Conservation (phyloP, 2,113 vertebrate genomes). For the Chaenocephalus aceratus region DNA sequence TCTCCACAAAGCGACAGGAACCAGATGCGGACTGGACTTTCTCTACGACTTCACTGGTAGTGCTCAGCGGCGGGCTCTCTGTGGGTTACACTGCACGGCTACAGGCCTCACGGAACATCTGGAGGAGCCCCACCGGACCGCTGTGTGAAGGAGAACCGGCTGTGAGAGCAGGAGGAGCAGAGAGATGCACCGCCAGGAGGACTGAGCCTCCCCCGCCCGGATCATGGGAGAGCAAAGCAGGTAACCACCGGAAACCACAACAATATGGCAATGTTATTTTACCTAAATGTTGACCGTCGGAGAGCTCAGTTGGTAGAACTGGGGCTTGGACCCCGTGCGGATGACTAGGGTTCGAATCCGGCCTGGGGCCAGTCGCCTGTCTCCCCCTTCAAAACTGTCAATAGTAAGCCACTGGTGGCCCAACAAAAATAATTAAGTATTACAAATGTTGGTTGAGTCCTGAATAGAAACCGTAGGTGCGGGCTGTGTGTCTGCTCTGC, state of each 20-base stretch:
- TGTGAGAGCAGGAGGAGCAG: background rate
- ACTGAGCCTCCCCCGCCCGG: conserved; percentile 21
- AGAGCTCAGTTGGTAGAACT: too few species aligned
- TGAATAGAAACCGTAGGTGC: too few species aligned
- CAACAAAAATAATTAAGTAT: too few species aligned
- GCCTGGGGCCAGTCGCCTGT: too few species aligned
- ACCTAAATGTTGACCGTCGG: too few species aligned
- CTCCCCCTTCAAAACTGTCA: too few species aligned
- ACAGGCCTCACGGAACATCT: background rate
- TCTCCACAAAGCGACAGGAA: conserved; percentile 39
- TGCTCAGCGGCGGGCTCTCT: conserved; percentile 20
- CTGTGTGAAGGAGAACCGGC: too few species aligned
- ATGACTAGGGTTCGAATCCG: too few species aligned
- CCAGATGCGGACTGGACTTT: conserved; percentile 47
- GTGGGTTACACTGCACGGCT: background rate
- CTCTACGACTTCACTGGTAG: conserved; percentile 21
- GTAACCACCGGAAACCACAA: conserved; percentile 12
- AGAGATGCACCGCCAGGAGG: conserved; percentile 25
- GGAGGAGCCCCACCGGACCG: too few species aligned
- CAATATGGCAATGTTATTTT: too few species aligned
- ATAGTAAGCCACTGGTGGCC: too few species aligned
- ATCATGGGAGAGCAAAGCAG: conserved; percentile 49
- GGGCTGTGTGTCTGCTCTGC: background rate
- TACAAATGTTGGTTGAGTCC: rapidly evolving
- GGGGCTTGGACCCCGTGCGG: too few species aligned